A percentile compares a stretch with the other conserved stretches of the same genome.
These are phyloP conservation scores for Epinephelus coioides DNA, from an alignment of 2,797 vertebrate species.

Conservation along the genomic window DNA sequence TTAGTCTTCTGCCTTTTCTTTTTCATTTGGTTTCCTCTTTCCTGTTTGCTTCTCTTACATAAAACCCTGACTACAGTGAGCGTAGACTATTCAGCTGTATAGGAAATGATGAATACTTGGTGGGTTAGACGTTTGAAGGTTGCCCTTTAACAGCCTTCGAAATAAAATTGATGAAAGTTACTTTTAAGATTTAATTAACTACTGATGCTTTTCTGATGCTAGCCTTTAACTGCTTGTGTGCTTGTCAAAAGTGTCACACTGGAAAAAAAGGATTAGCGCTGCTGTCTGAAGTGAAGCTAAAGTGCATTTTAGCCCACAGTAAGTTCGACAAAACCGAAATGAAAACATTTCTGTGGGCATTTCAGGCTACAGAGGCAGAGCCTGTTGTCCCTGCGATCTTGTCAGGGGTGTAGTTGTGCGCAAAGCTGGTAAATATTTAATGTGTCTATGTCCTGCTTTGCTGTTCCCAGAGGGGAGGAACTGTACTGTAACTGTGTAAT, in stretches of 20 bases:
- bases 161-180: slow-evolving; percentile 16
- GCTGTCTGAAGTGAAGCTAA: slow-evolving; percentile 7
- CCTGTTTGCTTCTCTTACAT: slow-evolving; percentile 5
- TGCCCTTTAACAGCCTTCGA: background rate
- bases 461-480: slow-evolving; percentile 53
- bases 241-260: background rate
- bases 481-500: slow-evolving; percentile 41
- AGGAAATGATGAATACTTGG: background rate
- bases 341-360: slow-evolving; percentile 23
- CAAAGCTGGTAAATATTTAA: slow-evolving; percentile 74
- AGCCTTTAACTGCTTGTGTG: background rate
- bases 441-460: slow-evolving; percentile 57
- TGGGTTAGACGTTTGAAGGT: background rate
- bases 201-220: slow-evolving; percentile 3
- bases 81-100: slow-evolving; percentile 30
- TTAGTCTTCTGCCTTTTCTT: slow-evolving; percentile 39
- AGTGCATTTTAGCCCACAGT: background rate
- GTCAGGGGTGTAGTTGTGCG: slow-evolving; percentile 58
- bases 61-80: slow-evolving; percentile 11
- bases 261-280: background rate
- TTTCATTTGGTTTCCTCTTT: slow-evolving; percentile 5
- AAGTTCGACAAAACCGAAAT: background rate
- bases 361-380: slow-evolving; percentile 41
- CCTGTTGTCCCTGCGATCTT: slow-evolving; percentile 51
- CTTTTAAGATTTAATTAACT: background rate